Evolutionary conservation across 2,797 vertebrate genomes (phyloP), one percentile per base, ranked within the genome.

Genomic region (Phoeniculus purpureus): DNA sequence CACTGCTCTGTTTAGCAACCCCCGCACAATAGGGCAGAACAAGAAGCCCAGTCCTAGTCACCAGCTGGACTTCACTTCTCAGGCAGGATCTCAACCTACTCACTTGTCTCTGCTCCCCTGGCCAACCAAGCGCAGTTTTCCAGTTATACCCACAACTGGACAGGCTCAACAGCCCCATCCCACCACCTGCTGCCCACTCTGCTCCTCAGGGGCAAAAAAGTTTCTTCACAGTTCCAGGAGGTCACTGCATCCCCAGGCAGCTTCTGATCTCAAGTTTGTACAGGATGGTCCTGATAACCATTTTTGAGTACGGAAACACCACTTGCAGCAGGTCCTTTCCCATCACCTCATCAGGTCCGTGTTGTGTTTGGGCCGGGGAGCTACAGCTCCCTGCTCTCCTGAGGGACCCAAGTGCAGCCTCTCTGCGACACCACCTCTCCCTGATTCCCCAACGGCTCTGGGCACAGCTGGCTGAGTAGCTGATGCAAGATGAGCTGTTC

Each of bases 261-360:
- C 31, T 70, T 32, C 81, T 45, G 43, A 29, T 13, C 37, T 21
- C 51, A 13, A 2, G 14, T 32, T 45, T n/a, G 45, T 4, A 15
- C 59, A 12, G 60, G 26, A 12, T 1, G 15, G 13, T 47, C 61
- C 77, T 4, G 32, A 6, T 14, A 27, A 27, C n/a, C 25, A 7
- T 6, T 1, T 27, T 15, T 34, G 19, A 10, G 37, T 34, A 7
- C 3, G 0, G 1, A 26, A 52, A 12, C 14, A 1, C 11, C 3
- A 4, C 4, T 29, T 16, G 75, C 27, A 34, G 64, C 61, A 7
- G 40, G 76, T 54, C 61, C 37, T 29, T 29, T 37, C 34, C 31
- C 22, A 10, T 3, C 43, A 1, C 26, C 7, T 8, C 2, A 13
- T 8, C 21, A 5, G 8, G 7, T 1, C 58, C 0, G 22, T 1